A percentile compares a stretch with the other conserved stretches of the same genome.
Evolutionary conservation across 2,888 invertebrate genomes (phyloP).

Genomic region (Panzeria rudis): DNA sequence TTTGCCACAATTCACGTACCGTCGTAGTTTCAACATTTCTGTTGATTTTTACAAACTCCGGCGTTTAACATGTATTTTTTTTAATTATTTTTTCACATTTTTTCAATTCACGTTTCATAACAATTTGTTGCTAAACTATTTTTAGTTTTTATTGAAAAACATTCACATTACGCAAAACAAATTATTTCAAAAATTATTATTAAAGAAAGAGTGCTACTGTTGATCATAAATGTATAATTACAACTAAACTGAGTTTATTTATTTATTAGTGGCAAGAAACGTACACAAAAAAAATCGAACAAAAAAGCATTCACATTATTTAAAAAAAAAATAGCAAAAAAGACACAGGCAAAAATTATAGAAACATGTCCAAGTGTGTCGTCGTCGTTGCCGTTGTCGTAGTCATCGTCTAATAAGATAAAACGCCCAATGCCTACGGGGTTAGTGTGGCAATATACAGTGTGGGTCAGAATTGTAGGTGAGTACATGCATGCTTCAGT

Average conservation of each 20-base stretch:
- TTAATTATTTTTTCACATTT: not conserved
- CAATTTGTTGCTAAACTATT: slow-evolving; percentile 23
- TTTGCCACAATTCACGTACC: slow-evolving; percentile 42
- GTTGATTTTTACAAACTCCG: slow-evolving; percentile 15
- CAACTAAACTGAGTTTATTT: slow-evolving; percentile 65
- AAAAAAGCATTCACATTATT: slow-evolving; percentile 46
- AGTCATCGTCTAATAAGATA: slow-evolving; percentile 61
- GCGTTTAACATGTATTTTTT: slow-evolving; percentile 13
- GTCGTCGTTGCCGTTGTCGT: slow-evolving; percentile 30
- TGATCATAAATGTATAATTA: slow-evolving; percentile 68
- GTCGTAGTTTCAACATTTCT: slow-evolving; percentile 63
- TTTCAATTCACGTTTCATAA: slow-evolving; percentile 28
- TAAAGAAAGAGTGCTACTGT: slow-evolving; percentile 39
- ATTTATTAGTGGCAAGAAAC: slow-evolving; percentile 52
- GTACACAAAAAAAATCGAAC: slow-evolving; percentile 33
- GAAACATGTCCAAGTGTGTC: slow-evolving; percentile 60
- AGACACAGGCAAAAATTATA: slow-evolving; percentile 32
- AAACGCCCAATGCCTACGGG: slow-evolving; percentile 43
- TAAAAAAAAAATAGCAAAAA: slow-evolving; percentile 10
- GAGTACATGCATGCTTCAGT: not conserved
- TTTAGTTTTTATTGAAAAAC: slow-evolving; percentile 14
- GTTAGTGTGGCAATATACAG: slow-evolving; percentile 47
- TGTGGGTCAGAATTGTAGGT: slow-evolving; percentile 23
- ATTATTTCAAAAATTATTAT: slow-evolving; percentile 20
- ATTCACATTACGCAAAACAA: slow-evolving; percentile 13